Base-by-base conservation (phyloP, 2,888 invertebrate species). In the Cheilosia soror region DNA sequence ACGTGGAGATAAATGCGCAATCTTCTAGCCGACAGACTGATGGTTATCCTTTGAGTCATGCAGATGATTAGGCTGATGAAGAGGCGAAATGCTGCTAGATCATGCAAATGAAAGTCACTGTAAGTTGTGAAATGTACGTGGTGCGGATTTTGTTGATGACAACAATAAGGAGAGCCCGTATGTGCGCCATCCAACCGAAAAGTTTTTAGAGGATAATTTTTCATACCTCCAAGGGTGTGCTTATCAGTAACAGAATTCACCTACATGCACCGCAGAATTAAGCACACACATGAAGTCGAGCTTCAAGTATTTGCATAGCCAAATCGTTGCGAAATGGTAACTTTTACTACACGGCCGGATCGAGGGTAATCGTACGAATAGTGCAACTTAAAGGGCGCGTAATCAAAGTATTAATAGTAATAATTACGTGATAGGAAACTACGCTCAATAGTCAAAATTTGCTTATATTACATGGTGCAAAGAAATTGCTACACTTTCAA, bases 81-180 rank as follows among this genome's bases (percentile, higher is more conserved):
- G 37, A 29, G 65, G 31, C 53, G 25, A 51, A 66, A 66, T 53
- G 20, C 31, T 68, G 25, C 15, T 29, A 71, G 55, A 76, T 76
- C 76, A 85, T 85, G 84, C 84, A 85, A 85, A 85, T 81, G 55
- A 63, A 71, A 75, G 80, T 66, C 84, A 69, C 75, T 71, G 27
- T n/a, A 63, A 63, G 57, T 42, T 73, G 37, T 20, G 40, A 27
- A 47, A 11, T 58, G 53, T 65, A 53, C 9, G 49, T 40, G 42
- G 81, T 51, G 44, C 60, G 85, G 84, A 76, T 77, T 57, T 63
- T 77, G 85, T 57, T 85, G 81, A 81, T 76, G 85, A 72, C 85
- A 85, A 71, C 44, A 25, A 47, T 69, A 68, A 63, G 47, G 13
- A 13, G 44, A 44, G 44, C 71, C 71, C 47, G 62, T 49, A 27